Evolutionary conservation across 2,888 invertebrate genomes (phyloP).

Genomic region (Adineta ricciae): DNA sequence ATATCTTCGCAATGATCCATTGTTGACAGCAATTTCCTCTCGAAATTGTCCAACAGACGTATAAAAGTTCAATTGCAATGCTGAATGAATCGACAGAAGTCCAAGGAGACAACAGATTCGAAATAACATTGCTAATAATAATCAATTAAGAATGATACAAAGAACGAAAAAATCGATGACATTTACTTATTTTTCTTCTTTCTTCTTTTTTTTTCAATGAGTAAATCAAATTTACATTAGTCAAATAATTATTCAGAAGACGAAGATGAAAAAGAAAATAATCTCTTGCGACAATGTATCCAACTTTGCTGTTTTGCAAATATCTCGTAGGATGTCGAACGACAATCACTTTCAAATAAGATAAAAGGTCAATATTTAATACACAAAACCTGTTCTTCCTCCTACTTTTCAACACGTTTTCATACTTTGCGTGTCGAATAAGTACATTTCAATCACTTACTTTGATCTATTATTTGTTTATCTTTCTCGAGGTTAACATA

Average conservation of each 20-base stretch:
- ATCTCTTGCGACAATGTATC: too few species aligned
- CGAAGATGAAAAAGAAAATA: too few species aligned
- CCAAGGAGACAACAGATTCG: neutral
- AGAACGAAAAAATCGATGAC: neutral
- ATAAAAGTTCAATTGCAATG: neutral
- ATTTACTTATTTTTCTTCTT: neutral
- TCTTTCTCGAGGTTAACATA: too few species aligned
- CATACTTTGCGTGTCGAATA: neutral
- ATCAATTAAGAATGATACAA: neutral
- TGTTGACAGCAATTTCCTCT: neutral
- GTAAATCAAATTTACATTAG: neutral
- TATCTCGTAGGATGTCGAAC: neutral
- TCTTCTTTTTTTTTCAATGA: neutral
- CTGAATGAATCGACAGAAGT: neutral
- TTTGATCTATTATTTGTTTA: neutral
- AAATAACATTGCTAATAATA: neutral
- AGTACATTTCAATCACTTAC: neutral
- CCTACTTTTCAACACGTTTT: neutral
- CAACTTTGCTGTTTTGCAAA: neutral
- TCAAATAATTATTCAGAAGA: neutral
- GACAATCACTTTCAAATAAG: neutral
- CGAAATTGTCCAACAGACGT: neutral
- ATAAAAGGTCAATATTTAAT: neutral
- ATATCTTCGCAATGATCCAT: neutral
- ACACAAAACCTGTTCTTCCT: neutral